Conservation (phyloP, 1,140 invertebrate genomes). For the Zaprionus camerounensis region DNA sequence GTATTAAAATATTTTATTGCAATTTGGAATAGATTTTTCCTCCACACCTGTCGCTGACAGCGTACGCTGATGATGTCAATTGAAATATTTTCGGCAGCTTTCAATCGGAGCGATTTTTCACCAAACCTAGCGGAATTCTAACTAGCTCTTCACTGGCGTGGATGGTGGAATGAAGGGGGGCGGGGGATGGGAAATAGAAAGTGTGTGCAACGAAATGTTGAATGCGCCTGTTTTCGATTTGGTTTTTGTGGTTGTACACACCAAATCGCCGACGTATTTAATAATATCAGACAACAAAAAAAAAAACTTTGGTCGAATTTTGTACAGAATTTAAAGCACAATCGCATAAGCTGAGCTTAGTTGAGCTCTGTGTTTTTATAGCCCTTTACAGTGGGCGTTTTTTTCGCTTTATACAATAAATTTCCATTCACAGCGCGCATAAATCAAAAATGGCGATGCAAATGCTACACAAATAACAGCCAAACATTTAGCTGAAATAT, state of each 20-base stretch:
- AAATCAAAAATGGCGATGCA: constrained; percentile 80
- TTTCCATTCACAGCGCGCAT: constrained; percentile 71
- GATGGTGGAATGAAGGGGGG: too few relatives aligned
- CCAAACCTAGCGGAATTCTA: constrained; percentile 61
- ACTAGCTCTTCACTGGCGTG: constrained; percentile 29
- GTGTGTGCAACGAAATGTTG: background rate
- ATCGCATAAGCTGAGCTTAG: constrained; percentile 3
- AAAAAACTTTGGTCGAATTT: background rate
- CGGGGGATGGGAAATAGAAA: too few relatives aligned
- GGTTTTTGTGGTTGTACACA: background rate
- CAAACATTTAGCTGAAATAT: constrained; percentile 69
- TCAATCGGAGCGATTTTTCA: constrained; percentile 26
- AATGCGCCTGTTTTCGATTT: too few relatives aligned
- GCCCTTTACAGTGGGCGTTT: constrained; percentile 31
- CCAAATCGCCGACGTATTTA: background rate
- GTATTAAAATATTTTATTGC: constrained; percentile 55
- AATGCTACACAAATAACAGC: constrained; percentile 74
- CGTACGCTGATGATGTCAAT: constrained; percentile 40
- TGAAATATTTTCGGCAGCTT: constrained; percentile 39
- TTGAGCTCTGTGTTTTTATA: background rate
- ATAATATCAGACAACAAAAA: background rate
- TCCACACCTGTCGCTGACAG: constrained; percentile 39
- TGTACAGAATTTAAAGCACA: background rate
- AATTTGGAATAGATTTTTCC: constrained; percentile 28
- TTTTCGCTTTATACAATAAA: constrained; percentile 56